Conservation (phyloP, 53 echinoderm and acorn worm genomes). For the Arbacia lixula region DNA sequence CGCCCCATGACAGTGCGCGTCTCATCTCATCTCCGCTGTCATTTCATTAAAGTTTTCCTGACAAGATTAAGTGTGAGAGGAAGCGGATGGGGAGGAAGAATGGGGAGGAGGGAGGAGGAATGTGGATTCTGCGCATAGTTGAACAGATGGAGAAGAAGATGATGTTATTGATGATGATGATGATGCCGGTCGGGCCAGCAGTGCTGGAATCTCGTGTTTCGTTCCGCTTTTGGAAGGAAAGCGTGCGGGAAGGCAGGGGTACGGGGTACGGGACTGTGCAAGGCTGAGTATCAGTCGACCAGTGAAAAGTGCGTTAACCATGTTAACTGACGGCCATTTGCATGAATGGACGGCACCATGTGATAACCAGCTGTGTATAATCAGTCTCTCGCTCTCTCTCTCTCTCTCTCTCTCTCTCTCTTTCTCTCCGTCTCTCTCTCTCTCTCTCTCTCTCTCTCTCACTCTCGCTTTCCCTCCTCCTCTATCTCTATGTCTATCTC, state of each 20-base stretch:
- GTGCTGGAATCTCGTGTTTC: constrained; percentile 41
- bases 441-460: neutral
- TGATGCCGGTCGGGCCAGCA: constrained; percentile 11
- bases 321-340: too few species aligned
- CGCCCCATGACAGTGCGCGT: too few species aligned
- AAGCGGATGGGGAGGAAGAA: too few species aligned
- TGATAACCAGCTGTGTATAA: constrained; percentile 9
- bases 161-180: constrained; percentile 13
- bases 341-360: too few species aligned
- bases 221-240: constrained; percentile 26
- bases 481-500: neutral
- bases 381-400: neutral
- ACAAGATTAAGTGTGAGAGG: too few species aligned
- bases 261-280: neutral
- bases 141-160: constrained; percentile 7
- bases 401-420: neutral
- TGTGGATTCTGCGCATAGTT: constrained; percentile 45
- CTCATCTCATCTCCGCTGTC: constrained; percentile 26
- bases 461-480: neutral
- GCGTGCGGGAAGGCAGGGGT: neutral
- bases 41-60: constrained; percentile 41
- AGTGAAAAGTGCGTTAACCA: constrained; percentile 22
- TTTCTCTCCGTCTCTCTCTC: neutral
- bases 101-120: constrained; percentile 11
- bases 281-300: neutral